phyloP scores from a whole-genome alignment of 2,797 vertebrate species.

The Enteromius radiatus region DNA sequence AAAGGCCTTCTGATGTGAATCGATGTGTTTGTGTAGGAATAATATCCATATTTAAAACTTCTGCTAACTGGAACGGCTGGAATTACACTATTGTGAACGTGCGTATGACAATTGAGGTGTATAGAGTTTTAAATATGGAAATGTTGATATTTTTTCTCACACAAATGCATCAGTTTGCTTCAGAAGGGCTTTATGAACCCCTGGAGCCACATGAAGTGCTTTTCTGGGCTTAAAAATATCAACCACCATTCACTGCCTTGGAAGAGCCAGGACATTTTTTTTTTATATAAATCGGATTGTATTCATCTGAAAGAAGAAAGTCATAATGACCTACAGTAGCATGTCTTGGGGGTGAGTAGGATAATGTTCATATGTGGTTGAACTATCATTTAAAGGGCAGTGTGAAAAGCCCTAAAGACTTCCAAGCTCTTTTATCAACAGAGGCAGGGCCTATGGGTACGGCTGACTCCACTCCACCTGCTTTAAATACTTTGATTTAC shows the following conservation, averaged over 20 bases:
- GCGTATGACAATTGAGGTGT: neutral
- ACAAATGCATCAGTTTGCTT: neutral
- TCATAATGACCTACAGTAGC: neutral
- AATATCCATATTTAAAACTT: no score
- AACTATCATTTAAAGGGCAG: neutral
- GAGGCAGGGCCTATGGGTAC: neutral
- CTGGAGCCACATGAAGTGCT: no score
- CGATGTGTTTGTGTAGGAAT: no score
- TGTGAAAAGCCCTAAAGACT: neutral
- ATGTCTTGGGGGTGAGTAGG: neutral
- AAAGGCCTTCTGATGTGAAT: no score
- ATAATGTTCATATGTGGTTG: neutral
- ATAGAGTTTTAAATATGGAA: neutral
- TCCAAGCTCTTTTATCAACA: neutral
- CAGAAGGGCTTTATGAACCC: neutral
- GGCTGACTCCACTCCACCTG: neutral
- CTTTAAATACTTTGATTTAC: conserved; percentile 3
- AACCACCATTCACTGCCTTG: no score
- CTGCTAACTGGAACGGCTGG: no score
- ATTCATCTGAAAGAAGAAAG: neutral
- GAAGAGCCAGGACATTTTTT: no score
- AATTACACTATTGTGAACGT: neutral
- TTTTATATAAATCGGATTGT: no score
- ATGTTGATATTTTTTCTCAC: neutral
- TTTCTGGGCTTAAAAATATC: no score